Evolutionary conservation across 2,797 vertebrate species (phyloP).

Genomic region (Buceros bicornis): DNA sequence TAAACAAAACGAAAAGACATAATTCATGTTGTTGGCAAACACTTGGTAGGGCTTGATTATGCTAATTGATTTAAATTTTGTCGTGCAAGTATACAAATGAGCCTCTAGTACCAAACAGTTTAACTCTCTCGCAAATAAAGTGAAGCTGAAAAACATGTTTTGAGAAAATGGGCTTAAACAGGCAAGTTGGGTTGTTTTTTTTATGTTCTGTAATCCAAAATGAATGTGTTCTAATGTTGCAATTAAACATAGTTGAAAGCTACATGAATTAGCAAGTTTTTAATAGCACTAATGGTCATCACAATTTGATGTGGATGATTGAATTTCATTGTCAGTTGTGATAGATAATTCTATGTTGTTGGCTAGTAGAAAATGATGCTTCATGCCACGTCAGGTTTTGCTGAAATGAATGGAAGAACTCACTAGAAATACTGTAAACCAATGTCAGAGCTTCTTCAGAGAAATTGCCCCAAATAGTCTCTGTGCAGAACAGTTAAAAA

Average conservation of each 20-base stretch:
- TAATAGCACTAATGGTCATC: conserved; percentile 60
- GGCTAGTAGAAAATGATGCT: conserved; percentile 52
- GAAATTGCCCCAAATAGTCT: neutral
- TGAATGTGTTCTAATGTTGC: conserved; percentile 51
- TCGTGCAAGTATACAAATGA: conserved; percentile 52
- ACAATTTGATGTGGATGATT: conserved; percentile 63
- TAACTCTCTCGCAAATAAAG: conserved; percentile 39
- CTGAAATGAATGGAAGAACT: conserved; percentile 22
- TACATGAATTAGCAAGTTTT: conserved; percentile 64
- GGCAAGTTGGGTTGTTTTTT: neutral
- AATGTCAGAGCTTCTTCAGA: conserved; percentile 1
- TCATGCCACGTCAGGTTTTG: conserved; percentile 44
- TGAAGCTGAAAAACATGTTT: conserved; percentile 15
- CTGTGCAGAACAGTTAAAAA: conserved; percentile 14
- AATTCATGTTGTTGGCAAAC: conserved; percentile 58
- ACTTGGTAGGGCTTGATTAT: conserved; percentile 66
- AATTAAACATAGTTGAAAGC: conserved; percentile 65
- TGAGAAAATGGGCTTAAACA: conserved; percentile 60
- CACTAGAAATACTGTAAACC: neutral
- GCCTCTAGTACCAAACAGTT: conserved; percentile 24
- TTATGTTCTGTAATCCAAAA: neutral
- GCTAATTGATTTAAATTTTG: conserved; percentile 66
- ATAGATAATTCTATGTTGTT: conserved; percentile 60
- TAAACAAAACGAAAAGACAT: conserved; percentile 31
- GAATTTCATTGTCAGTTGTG: conserved; percentile 64